Conservation (phyloP, 2,113 vertebrate species). For the Phrynocephalus versicolor region DNA sequence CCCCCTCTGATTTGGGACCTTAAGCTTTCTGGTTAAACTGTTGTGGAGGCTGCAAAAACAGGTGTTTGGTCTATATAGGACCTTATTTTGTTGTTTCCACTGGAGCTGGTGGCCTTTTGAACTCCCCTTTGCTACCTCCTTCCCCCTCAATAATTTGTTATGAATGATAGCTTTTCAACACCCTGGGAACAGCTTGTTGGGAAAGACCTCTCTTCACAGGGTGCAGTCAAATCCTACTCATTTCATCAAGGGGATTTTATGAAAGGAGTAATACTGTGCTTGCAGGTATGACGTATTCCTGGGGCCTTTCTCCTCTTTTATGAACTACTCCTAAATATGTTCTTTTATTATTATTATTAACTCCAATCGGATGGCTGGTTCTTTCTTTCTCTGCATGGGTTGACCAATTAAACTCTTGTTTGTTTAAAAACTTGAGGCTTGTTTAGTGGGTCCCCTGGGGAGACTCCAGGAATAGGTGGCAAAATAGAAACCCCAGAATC, state of each 20-base stretch:
- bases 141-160: constrained; percentile 77
- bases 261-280: constrained; percentile 60
- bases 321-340: constrained; percentile 44
- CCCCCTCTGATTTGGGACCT: constrained; percentile 27
- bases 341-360: constrained; percentile 45
- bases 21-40: constrained; percentile 73
- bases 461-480: constrained; percentile 58
- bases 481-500: constrained; percentile 49
- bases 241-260: constrained; percentile 56
- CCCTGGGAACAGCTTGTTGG: constrained; percentile 74
- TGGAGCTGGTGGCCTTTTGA: constrained; percentile 73
- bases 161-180: constrained; percentile 85
- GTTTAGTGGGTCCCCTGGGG: constrained; percentile 62
- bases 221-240: constrained; percentile 64
- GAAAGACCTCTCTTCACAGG: constrained; percentile 62
- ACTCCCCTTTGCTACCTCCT: constrained; percentile 73
- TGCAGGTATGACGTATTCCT: constrained; percentile 63
- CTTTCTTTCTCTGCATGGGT: constrained; percentile 49
- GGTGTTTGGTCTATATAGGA: constrained; percentile 78
- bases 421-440: constrained; percentile 66
- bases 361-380: neutral
- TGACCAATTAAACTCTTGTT: constrained; percentile 69
- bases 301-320: neutral
- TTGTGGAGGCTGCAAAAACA: constrained; percentile 77
- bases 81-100: constrained; percentile 76